These are phyloP conservation scores for Arctia plantaginis DNA, from an alignment of 2,888 invertebrate genomes.

Conservation along the genomic window DNA sequence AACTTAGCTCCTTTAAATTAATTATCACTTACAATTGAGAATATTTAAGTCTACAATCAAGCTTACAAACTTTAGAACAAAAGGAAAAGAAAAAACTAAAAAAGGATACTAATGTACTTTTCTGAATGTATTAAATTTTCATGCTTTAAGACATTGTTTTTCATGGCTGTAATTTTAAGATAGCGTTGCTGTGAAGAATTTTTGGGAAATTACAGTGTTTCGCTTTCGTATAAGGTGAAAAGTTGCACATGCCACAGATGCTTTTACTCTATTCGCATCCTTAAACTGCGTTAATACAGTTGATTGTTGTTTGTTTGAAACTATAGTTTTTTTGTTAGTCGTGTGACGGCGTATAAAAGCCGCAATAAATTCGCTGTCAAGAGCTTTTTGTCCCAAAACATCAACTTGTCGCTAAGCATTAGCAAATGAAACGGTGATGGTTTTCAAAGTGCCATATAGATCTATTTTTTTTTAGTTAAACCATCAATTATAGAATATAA, in stretches of 20 bases:
- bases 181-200: conserved; percentile 33
- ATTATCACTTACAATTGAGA: too few species aligned
- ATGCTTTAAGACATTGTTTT: too few species aligned
- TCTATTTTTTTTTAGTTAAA: neutral
- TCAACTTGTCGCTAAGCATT: conserved; percentile 32
- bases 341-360: conserved; percentile 4
- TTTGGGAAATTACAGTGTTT: conserved; percentile 38
- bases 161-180: too few species aligned
- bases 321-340: too few species aligned
- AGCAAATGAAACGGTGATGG: conserved; percentile 28
- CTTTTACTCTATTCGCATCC: conserved; percentile 21
- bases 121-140: too few species aligned
- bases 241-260: conserved; percentile 19
- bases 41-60: too few species aligned
- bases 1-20: too few species aligned
- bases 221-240: conserved; percentile 25
- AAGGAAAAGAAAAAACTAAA: too few species aligned
- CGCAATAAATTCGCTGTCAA: conserved; percentile 38
- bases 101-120: too few species aligned
- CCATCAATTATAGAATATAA: too few species aligned
- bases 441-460: neutral
- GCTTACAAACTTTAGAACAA: too few species aligned
- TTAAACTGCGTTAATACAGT: conserved; percentile 13
- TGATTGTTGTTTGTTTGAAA: conserved; percentile 5
- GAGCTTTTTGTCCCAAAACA: conserved; percentile 20